Conservation (phyloP, 1,140 invertebrate genomes). For the Stegodyphus mimosarum region DNA sequence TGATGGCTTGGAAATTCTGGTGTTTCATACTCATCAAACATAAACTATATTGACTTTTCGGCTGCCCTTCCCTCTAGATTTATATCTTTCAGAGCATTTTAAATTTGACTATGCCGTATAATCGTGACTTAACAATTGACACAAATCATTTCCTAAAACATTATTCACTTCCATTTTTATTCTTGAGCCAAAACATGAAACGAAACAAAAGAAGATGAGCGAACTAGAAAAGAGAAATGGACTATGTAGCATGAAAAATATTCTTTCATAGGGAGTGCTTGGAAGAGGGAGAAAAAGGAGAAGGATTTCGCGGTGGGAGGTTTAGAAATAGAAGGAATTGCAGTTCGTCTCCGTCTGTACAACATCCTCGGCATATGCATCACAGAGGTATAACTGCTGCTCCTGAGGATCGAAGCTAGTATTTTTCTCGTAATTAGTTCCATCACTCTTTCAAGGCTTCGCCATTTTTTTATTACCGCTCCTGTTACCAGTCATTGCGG, state of each 20-base stretch:
- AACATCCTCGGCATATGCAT: conserved; percentile 49
- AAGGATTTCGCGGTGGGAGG: conserved; percentile 42
- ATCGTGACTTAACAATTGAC: too few species aligned
- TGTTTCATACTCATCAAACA: too few species aligned
- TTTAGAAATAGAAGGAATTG: conserved; percentile 58
- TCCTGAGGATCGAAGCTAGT: conserved; percentile 22
- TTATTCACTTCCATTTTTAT: too few species aligned
- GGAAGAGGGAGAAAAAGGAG: background rate
- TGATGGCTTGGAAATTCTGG: too few species aligned
- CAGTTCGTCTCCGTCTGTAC: conserved; percentile 54
- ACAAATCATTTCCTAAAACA: too few species aligned
- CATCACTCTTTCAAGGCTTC: conserved; percentile 9
- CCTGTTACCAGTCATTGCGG: too few species aligned
- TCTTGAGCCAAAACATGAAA: background rate
- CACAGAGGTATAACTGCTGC: conserved; percentile 16
- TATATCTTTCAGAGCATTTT: too few species aligned
- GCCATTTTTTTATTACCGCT: background rate
- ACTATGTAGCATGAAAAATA: conserved; percentile 27
- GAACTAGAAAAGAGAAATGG: conserved; percentile 22
- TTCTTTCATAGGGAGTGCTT: conserved; percentile 5
- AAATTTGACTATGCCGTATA: too few species aligned
- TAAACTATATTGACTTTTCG: too few species aligned
- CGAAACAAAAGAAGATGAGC: background rate
- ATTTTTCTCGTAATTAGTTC: conserved; percentile 41
- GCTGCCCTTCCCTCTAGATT: too few species aligned